Evolutionary conservation across 1,140 invertebrate species (phyloP).

Genomic region (Lepidurus packardi): DNA sequence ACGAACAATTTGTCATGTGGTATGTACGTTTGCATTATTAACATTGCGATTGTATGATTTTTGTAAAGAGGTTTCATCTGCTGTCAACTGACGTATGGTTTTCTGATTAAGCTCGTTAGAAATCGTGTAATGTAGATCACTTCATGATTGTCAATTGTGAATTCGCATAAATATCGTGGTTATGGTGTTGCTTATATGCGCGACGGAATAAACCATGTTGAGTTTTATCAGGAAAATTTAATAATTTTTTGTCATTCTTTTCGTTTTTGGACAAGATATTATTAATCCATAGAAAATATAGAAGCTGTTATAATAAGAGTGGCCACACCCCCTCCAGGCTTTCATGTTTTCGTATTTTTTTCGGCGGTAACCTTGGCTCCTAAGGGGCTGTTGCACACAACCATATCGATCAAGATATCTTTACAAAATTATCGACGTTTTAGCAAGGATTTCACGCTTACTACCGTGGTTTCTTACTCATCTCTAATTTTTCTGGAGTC

Average conservation of each 20-base stretch:
- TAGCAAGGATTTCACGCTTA: no score
- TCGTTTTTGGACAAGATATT: not conserved
- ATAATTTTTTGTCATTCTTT: not conserved
- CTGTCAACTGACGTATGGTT: no score
- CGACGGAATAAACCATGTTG: not conserved
- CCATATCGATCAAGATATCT: not conserved
- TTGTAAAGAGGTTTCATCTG: not conserved
- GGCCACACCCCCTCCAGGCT: not conserved
- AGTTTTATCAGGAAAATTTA: not conserved
- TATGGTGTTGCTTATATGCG: constrained; percentile 9
- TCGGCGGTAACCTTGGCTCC: not conserved
- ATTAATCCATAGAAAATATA: not conserved
- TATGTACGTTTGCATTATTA: not conserved
- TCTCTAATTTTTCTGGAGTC: no score
- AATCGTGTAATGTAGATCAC: not conserved
- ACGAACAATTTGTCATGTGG: constrained; percentile 13
- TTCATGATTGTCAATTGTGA: not conserved
- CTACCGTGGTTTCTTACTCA: no score
- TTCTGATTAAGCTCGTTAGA: not conserved
- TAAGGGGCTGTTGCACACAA: not conserved
- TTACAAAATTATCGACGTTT: no score
- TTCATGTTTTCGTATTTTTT: not conserved
- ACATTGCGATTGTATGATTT: not conserved
- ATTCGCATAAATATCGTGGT: not conserved
- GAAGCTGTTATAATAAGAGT: not conserved